Base-by-base conservation (phyloP, 2,797 vertebrate genomes). In the Danionella dracula region DNA sequence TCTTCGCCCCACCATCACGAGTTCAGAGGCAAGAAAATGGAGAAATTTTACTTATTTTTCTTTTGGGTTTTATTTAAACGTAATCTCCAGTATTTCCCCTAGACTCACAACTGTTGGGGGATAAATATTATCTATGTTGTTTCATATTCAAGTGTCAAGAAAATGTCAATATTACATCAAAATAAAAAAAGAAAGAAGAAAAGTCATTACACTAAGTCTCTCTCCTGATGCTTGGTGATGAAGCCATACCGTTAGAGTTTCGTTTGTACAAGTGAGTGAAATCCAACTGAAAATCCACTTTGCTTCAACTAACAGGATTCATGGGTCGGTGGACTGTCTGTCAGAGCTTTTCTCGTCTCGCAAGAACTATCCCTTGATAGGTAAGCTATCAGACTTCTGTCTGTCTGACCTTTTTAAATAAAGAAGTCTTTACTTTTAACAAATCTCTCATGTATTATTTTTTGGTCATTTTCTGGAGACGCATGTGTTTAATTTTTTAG, bases 1-100 rank as follows among this genome's bases (percentile, higher is more conserved):
- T 99, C 62, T 98, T 99, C 72, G 95, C 95, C 42, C 96, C 96
- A 19, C 93, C 93, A 0, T 94, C 95, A 44, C 91, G 93, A 38
- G 95, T 99, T 11, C 95, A 97, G 75, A 94, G 93, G 96, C 98
- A 70, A 60, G 74, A 53, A 13, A 23, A 8, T 19, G 0, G 42
- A 40, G 17, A 64, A 38, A 41, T 32, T 64, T 53, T 63, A 35
- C 16, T n/a, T n/a, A n/a, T n/a, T n/a, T n/a, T n/a, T n/a, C n/a
- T n/a, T n/a, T n/a, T n/a, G n/a, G n/a, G n/a, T n/a, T n/a, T n/a
- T n/a, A n/a, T n/a, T n/a, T n/a, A n/a, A n/a, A n/a, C n/a, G n/a
- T n/a, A n/a, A n/a, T n/a, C n/a, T n/a, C n/a, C n/a, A n/a, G n/a
- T n/a, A n/a, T n/a, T n/a, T n/a, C n/a, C n/a, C n/a, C n/a, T n/a